Conservation (phyloP, 2,888 invertebrate species). For the Cyclophora punctaria region DNA sequence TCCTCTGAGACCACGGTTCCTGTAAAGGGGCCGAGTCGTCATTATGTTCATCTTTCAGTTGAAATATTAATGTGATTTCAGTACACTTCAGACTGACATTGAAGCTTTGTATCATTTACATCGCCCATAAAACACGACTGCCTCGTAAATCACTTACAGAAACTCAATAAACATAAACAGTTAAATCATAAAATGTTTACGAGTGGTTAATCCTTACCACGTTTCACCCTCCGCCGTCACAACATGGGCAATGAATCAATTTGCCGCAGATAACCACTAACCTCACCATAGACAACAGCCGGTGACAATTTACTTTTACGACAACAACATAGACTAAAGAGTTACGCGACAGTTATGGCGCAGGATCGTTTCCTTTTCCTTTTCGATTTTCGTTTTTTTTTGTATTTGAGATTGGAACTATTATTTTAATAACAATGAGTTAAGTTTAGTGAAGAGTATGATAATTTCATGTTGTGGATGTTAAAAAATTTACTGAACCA, state of each 20-base stretch:
- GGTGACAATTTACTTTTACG: slow-evolving; percentile 73
- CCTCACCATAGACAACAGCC: slow-evolving; percentile 52
- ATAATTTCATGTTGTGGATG: too few relatives aligned
- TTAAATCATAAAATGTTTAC: slow-evolving; percentile 35
- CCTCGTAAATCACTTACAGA: slow-evolving; percentile 15
- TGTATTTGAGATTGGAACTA: too few relatives aligned
- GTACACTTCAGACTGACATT: too few relatives aligned
- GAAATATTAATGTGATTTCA: too few relatives aligned
- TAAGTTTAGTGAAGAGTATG: too few relatives aligned
- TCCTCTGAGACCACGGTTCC: too few relatives aligned
- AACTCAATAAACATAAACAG: slow-evolving; percentile 8
- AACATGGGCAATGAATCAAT: slow-evolving; percentile 54
- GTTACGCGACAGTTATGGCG: slow-evolving; percentile 72
- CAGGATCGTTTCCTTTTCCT: slow-evolving; percentile 55
- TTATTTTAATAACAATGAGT: too few relatives aligned
- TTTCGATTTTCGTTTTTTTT: not conserved
- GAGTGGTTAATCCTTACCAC: slow-evolving; percentile 48
- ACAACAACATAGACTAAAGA: slow-evolving; percentile 64
- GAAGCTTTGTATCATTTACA: slow-evolving; percentile 1
- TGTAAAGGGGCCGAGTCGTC: too few relatives aligned
- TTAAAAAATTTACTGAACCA: too few relatives aligned
- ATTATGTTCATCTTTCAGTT: too few relatives aligned
- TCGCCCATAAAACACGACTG: slow-evolving; percentile 9
- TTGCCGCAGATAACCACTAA: slow-evolving; percentile 37
- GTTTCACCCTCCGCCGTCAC: slow-evolving; percentile 43